Percentiles rank a stretch among this genome's conserved stretches.
Evolutionary conservation across 2,113 vertebrate species (phyloP).

Genomic region (Mungos mungo): DNA sequence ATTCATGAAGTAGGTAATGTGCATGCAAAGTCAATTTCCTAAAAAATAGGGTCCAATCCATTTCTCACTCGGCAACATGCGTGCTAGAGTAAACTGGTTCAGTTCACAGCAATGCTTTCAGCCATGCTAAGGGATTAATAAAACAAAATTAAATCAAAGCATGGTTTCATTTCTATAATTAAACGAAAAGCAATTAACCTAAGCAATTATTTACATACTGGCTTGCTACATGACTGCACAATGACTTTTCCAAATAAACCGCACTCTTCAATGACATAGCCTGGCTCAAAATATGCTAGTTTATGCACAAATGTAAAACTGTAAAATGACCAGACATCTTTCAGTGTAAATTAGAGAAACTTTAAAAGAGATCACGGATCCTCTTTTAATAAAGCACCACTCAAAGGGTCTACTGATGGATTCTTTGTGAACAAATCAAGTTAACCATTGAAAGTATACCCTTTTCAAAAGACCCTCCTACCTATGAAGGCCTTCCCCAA

Average conservation of each 20-base stretch:
- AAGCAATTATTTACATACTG: slow-evolving; percentile 58
- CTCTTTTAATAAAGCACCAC: not conserved
- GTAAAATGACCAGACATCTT: not conserved
- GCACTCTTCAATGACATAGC: not conserved
- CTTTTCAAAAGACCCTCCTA: not conserved
- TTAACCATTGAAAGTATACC: not conserved
- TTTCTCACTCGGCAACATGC: not conserved
- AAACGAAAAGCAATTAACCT: slow-evolving; percentile 68
- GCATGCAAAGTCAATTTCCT: not conserved
- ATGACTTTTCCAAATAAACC: slow-evolving; percentile 37
- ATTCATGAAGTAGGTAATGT: not conserved
- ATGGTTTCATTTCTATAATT: slow-evolving; percentile 57
- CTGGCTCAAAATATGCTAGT: not conserved
- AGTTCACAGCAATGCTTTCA: slow-evolving; percentile 43
- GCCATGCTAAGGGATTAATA: slow-evolving; percentile 36
- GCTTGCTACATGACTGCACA: not conserved
- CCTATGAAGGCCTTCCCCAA: not conserved
- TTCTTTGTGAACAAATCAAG: not conserved
- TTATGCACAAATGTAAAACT: not conserved
- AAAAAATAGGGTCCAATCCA: slow-evolving; percentile 4
- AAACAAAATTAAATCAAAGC: slow-evolving; percentile 59
- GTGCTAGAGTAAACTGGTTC: slow-evolving; percentile 24
- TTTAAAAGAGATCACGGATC: not conserved
- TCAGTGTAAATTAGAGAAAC: not conserved
- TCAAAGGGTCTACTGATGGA: not conserved